Percentiles rank a stretch among this genome's conserved stretches.
phyloP scores from a whole-genome alignment of 2,113 vertebrate genomes.

The Cochlearius cochlearius region DNA sequence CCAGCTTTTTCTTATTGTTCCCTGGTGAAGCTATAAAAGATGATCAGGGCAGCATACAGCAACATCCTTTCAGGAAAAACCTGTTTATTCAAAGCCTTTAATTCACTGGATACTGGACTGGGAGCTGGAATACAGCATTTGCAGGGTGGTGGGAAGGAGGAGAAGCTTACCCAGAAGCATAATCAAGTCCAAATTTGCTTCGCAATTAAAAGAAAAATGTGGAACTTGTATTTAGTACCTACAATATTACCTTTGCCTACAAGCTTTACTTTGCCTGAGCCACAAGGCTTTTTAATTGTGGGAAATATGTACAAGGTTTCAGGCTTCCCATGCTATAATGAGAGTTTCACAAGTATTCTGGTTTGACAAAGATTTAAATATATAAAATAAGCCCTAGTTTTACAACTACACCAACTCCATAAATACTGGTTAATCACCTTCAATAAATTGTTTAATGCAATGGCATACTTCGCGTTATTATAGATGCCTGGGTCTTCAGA shows the following conservation, averaged over 20 bases:
- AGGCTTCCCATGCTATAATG: neutral
- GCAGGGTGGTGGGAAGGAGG: neutral
- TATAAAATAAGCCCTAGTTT: neutral
- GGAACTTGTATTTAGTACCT: neutral
- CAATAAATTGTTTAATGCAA: neutral
- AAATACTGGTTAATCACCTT: neutral
- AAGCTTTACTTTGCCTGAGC: neutral
- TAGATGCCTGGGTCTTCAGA: neutral
- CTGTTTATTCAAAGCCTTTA: constrained; percentile 61
- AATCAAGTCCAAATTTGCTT: constrained; percentile 4
- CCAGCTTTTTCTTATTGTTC: constrained; percentile 23
- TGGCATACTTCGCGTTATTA: neutral
- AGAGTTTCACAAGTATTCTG: neutral
- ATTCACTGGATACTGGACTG: constrained; percentile 22
- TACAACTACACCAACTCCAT: neutral
- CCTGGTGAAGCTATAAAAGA: constrained; percentile 37
- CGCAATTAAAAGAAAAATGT: neutral
- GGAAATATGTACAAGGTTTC: neutral
- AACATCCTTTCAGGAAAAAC: constrained; percentile 72
- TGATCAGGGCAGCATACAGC: constrained; percentile 31
- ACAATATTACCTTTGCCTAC: neutral
- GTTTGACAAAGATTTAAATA: neutral
- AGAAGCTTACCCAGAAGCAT: neutral
- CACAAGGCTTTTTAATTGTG: neutral
- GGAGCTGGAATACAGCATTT: constrained; percentile 27